A percentile compares a stretch with the other conserved stretches of the same genome.
phyloP scores from a whole-genome alignment of 53 echinoderm and acorn worm genomes.

The Paracentrotus lividus region DNA sequence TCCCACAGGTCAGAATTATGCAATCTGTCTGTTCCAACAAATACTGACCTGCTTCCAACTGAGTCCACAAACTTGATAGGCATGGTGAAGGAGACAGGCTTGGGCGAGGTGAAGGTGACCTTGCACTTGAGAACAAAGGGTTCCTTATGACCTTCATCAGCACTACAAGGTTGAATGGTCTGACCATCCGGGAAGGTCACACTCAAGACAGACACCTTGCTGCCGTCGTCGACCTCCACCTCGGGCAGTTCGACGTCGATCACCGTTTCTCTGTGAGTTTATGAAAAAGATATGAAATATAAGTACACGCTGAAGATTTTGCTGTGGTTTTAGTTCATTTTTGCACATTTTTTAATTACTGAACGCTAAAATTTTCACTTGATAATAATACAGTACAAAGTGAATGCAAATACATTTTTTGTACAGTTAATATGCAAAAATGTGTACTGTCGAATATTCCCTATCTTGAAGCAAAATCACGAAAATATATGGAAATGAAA shows the following conservation, averaged over 20 bases:
- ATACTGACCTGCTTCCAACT: slow-evolving; percentile 86
- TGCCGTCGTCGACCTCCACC: slow-evolving; percentile 95
- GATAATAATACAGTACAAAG: too few relatives aligned
- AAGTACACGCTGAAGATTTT: too few relatives aligned
- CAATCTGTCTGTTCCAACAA: background rate
- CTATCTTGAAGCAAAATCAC: too few relatives aligned
- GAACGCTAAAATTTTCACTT: too few relatives aligned
- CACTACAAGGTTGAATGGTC: slow-evolving; percentile 88
- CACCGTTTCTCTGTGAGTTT: slow-evolving; percentile 78
- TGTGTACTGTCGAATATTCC: too few relatives aligned
- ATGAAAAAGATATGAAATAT: too few relatives aligned
- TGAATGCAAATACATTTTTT: too few relatives aligned
- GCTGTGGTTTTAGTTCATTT: too few relatives aligned
- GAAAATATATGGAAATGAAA: too few relatives aligned
- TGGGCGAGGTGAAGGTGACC: slow-evolving; percentile 94
- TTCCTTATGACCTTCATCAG: slow-evolving; percentile 85
- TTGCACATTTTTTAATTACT: too few relatives aligned
- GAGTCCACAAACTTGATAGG: slow-evolving; percentile 96
- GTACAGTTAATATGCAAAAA: too few relatives aligned
- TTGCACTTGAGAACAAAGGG: slow-evolving; percentile 89
- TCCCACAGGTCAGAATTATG: too few relatives aligned
- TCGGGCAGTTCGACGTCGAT: slow-evolving; percentile 98
- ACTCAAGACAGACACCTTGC: slow-evolving; percentile 87
- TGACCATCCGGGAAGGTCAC: slow-evolving; percentile 95
- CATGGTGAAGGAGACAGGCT: slow-evolving; percentile 96